These are phyloP conservation scores for Smittia sp. DNA, from an alignment of 2,888 invertebrate species.

Conservation along the genomic window DNA sequence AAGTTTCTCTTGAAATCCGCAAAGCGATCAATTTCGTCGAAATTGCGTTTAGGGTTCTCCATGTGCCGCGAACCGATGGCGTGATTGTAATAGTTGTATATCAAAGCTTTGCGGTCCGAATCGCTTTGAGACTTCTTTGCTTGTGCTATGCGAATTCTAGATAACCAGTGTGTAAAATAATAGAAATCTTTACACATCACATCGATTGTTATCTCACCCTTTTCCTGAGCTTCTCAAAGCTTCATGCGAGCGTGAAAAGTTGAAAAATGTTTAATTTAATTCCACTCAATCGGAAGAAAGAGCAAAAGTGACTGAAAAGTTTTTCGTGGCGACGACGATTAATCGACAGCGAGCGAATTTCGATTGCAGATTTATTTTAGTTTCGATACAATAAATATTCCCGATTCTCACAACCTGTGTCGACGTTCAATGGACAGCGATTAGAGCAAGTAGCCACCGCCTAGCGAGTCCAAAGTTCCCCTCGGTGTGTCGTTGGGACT, in stretches of 20 bases:
- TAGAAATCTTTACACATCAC: too few relatives aligned
- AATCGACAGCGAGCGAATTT: not conserved
- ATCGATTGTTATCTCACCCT: too few relatives aligned
- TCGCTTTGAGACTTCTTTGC: not conserved
- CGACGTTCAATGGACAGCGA: not conserved
- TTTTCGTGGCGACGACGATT: not conserved
- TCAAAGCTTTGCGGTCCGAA: not conserved
- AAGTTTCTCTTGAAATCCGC: constrained; percentile 42
- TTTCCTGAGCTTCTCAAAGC: too few relatives aligned
- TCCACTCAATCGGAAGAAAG: too few relatives aligned
- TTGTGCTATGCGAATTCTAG: not conserved
- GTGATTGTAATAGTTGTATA: constrained; percentile 11
- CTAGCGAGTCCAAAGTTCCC: constrained; percentile 1
- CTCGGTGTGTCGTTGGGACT: not conserved
- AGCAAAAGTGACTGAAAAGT: too few relatives aligned
- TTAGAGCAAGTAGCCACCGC: constrained; percentile 29
- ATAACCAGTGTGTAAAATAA: too few relatives aligned
- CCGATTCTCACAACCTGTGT: constrained; percentile 9
- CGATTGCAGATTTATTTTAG: not conserved
- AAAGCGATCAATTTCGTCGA: constrained; percentile 42
- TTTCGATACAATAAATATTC: not conserved
- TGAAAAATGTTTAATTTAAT: too few relatives aligned
- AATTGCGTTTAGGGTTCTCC: constrained; percentile 24
- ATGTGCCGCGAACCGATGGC: not conserved
- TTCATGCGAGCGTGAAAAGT: too few relatives aligned